A percentile compares a stretch with the other conserved stretches of the same genome.
These are phyloP conservation scores for Apamea monoglypha DNA, from an alignment of 2,888 invertebrate genomes.

Conservation along the genomic window DNA sequence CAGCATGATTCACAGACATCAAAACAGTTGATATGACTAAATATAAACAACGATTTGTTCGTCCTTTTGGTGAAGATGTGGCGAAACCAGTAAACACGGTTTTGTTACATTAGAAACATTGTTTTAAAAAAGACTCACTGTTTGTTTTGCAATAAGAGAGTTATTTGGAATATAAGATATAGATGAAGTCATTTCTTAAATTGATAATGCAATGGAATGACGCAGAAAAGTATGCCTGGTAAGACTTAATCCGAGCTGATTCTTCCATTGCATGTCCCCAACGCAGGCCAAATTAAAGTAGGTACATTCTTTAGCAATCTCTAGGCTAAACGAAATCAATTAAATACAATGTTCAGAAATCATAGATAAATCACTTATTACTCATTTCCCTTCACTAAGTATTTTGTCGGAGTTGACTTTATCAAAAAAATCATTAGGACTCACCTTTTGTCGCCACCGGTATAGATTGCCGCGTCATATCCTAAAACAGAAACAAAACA, in stretches of 20 bases:
- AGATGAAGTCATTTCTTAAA: conserved; percentile 3
- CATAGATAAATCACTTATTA: neutral
- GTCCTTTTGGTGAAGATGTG: conserved; percentile 39
- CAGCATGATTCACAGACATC: conserved; percentile 77
- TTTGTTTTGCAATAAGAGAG: conserved; percentile 2
- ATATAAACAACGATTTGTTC: conserved; percentile 40
- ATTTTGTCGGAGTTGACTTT: neutral
- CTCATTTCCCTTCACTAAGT: conserved; percentile 7
- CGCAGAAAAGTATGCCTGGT: neutral
- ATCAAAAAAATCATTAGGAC: conserved; percentile 64
- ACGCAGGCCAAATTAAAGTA: neutral
- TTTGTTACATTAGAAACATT: conserved; percentile 25
- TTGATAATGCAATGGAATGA: neutral
- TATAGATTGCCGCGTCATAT: conserved; percentile 90
- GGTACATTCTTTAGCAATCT: neutral
- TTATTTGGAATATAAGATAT: conserved; percentile 7
- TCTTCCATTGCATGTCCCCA: no score
- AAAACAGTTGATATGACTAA: conserved; percentile 49
- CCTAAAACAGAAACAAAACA: conserved; percentile 85
- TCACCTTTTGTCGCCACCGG: conserved; percentile 89
- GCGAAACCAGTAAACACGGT: conserved; percentile 30
- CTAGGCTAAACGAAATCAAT: neutral
- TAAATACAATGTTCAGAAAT: conserved; percentile 8
- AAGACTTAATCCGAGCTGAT: no score
- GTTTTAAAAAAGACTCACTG: neutral